phyloP scores from a whole-genome alignment of 2,797 vertebrate genomes.

The Picus viridis region DNA sequence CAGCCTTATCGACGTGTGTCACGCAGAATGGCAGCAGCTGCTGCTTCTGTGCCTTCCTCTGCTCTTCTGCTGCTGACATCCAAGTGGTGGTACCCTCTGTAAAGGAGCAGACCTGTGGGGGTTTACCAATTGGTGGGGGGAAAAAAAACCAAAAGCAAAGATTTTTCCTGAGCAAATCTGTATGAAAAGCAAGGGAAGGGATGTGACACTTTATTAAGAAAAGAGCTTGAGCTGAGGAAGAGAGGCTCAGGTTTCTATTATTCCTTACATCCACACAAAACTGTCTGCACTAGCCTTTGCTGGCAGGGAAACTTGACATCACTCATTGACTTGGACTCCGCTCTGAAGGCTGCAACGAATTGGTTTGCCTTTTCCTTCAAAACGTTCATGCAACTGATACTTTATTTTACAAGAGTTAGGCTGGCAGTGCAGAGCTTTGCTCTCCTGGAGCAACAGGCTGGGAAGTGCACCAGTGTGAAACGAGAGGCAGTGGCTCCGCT shows the following conservation, averaged over 20 bases:
- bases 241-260: slow-evolving; percentile 11
- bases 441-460: not conserved
- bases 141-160: not conserved
- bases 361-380: slow-evolving; percentile 49
- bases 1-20: not conserved
- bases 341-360: slow-evolving; percentile 24
- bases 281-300: not conserved
- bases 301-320: not conserved
- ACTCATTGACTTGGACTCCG: not conserved
- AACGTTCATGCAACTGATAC: not conserved
- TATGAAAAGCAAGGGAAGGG: not conserved
- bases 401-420: not conserved
- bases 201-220: slow-evolving; percentile 25
- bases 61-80: not conserved
- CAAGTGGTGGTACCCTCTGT: not conserved
- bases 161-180: slow-evolving; percentile 3
- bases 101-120: fast-evolving
- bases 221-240: not conserved
- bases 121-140: not conserved
- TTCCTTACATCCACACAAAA: not conserved
- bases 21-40: not conserved
- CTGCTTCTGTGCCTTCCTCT: not conserved
- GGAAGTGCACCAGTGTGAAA: not conserved
- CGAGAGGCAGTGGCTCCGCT: slow-evolving; percentile 7
- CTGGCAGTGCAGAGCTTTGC: not conserved